Base-by-base conservation (phyloP, 1,140 invertebrate species). In the Bilobella aurantiaca region DNA sequence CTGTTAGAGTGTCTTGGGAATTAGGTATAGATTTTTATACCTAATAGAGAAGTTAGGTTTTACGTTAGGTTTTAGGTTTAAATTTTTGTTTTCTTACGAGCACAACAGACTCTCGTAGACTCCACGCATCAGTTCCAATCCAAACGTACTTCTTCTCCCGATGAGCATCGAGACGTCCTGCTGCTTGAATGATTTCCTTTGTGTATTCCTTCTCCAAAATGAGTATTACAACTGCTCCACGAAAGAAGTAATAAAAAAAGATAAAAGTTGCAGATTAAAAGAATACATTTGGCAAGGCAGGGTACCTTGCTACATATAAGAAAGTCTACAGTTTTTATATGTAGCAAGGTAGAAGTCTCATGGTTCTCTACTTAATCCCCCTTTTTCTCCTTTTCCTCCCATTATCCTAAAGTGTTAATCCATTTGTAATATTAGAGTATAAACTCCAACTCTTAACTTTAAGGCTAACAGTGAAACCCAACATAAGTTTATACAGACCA, bases 71-170 rank as follows among this genome's bases (percentile, higher is more conserved):
- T 23, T 53, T 46, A 28, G 47, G 34, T 27, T 8, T 58, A 59
- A 34, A 30, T 23, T 53, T 53, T 5, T 5, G 25, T 12, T 12
- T 31, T 46, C 65, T 30, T 66, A 66, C 64, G 42, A 21, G 47
- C 57, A 66, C 65, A 42, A 62, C 65, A 58, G 65, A 66, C 58
- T 66, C 74, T 16, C 78, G 64, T 23, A 74, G 76, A 23, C 79
- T 78, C 82, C 82, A 83, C 0, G 79, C 81, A 63, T 83, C 82
- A 1, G 68, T 69, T 32, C 68, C 81, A 31, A 84, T 78, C 81
- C 81, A 82, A 8, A 82, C 78, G 67, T 81, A 81, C 3, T 69
- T 63, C 18, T 61, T 63, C 3, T 68, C 58, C 12, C 42, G 49
- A 0, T 74, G 75, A 1, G 77, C 73, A 0, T 73, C 73, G 0